These are phyloP conservation scores for Drosophila trichaetosa DNA, from an alignment of 2,888 invertebrate species.

Conservation along the genomic window DNA sequence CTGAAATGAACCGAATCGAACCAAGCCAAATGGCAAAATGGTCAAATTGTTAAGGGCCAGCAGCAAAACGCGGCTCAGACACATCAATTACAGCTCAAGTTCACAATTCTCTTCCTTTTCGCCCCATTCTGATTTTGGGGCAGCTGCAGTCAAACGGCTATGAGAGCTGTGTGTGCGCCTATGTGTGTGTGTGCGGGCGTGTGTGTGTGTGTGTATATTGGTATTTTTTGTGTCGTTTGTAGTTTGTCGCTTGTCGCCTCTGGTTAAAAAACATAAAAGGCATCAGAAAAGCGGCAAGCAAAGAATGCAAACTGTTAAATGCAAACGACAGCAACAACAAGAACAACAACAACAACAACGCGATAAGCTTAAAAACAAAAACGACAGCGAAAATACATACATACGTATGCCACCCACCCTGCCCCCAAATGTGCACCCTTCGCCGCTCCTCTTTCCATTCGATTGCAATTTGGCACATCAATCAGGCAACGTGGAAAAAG, in stretches of 20 bases:
- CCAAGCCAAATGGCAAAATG: conserved; percentile 2
- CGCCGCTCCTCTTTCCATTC: not conserved
- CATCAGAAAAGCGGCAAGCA: conserved; percentile 5
- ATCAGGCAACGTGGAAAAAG: conserved; percentile 54
- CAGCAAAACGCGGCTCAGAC: conserved; percentile 55
- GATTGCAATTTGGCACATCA: conserved; percentile 54
- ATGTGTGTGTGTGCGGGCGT: not conserved
- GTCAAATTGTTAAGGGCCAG: not conserved
- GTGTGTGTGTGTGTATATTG: not conserved
- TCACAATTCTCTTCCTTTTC: not conserved
- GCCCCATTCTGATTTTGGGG: not conserved
- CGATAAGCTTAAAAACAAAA: conserved; percentile 29
- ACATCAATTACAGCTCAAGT: conserved; percentile 65
- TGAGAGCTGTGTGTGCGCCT: not conserved
- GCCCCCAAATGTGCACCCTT: not conserved
- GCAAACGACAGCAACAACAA: conserved; percentile 38
- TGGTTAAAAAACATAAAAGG: conserved; percentile 1
- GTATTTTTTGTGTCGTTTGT: not conserved
- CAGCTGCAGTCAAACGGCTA: conserved; percentile 18
- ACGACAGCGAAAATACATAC: conserved; percentile 2
- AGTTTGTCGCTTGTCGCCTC: conserved; percentile 13
- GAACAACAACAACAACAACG: conserved; percentile 14
- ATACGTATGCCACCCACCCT: not conserved
- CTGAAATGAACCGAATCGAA: conserved; percentile 1
- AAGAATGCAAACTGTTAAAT: conserved; percentile 32